Evolutionary conservation across 2,888 invertebrate genomes (phyloP).

Genomic region (Watsonalla binaria): DNA sequence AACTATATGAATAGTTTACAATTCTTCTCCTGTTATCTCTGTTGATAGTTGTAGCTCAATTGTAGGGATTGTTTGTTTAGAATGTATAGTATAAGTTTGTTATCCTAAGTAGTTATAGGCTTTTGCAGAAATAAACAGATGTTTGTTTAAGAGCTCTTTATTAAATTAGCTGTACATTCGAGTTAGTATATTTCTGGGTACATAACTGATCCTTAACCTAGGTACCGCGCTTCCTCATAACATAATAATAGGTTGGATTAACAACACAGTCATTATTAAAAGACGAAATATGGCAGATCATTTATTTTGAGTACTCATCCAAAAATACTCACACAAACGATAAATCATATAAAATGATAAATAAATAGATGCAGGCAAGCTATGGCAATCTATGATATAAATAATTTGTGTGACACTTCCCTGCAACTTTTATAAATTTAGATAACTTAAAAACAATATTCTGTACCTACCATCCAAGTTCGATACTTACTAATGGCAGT

Average conservation of each 20-base stretch:
- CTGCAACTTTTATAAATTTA: constrained; percentile 66
- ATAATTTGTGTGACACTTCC: constrained; percentile 72
- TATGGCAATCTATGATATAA: constrained; percentile 74
- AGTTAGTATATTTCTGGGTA: constrained; percentile 79
- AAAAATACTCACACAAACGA: constrained; percentile 72
- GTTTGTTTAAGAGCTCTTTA: constrained; percentile 72
- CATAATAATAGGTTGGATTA: constrained; percentile 61
- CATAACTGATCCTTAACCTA: constrained; percentile 75
- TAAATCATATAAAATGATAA: constrained; percentile 64
- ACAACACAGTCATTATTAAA: constrained; percentile 72
- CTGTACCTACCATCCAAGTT: constrained; percentile 54
- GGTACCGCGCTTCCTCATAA: constrained; percentile 59
- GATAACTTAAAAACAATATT: constrained; percentile 45
- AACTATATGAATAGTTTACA: constrained; percentile 11
- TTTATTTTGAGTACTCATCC: constrained; percentile 73
- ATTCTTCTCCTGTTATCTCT: constrained; percentile 4
- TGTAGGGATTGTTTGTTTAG: not conserved
- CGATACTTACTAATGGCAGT: constrained; percentile 73
- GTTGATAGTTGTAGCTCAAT: constrained; percentile 14
- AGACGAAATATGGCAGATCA: constrained; percentile 78
- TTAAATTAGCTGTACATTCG: constrained; percentile 80
- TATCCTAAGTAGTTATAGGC: constrained; percentile 12
- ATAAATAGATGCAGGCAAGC: constrained; percentile 78
- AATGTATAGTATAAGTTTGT: not conserved
- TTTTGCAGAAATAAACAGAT: constrained; percentile 15